Evolutionary conservation across 2,888 invertebrate species (phyloP), one percentile per base, ranked within the genome.

Genomic region (Atethmia centrago): DNA sequence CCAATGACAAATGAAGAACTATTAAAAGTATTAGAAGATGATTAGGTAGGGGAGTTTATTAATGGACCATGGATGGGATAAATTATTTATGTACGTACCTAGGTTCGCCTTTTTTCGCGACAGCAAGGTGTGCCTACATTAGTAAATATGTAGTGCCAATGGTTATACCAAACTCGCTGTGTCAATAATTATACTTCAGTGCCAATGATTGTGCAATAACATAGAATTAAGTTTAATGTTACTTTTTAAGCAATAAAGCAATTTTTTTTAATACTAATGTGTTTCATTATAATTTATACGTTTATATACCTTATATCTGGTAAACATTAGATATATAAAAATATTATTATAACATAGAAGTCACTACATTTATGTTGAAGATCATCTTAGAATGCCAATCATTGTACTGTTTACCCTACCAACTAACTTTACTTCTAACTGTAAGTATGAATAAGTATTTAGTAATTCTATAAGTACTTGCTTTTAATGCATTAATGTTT

Each of bases 171-270:
- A 79, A 80, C 65, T 79, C 79, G 74, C 77, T 82, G 82, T 82
- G 82, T 68, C 79, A 82, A 36, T 82, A 77, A 79, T 83, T 83
- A 79, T 83, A 79, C 83, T 83, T 80, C 66, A 77, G 77, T 80
- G 83, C 79, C 83, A 83, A 83, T 83, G 83, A 83, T 83, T 80
- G 79, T 80, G 79, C 80, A 80, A 74, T 80, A 79, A 51, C 76
- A 83, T 80, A 83, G 76, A 83, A 80, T 75, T 75, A 79, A 82
- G 74, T 82, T 82, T 77, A 66, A 79, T 82, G 75, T 82, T 76
- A 82, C 73, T 78, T 73, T 80, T 82, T 80, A 80, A 80, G 82
- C 77, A 80, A 80, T 80, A 82, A 80, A 82, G 74, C 77, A 74
- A 71, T 71, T 71, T 75, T 79, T 79, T 76, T 71, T 45, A 71